Evolutionary conservation across 2,888 invertebrate species (phyloP).

Genomic region (Marronus borbonicus): DNA sequence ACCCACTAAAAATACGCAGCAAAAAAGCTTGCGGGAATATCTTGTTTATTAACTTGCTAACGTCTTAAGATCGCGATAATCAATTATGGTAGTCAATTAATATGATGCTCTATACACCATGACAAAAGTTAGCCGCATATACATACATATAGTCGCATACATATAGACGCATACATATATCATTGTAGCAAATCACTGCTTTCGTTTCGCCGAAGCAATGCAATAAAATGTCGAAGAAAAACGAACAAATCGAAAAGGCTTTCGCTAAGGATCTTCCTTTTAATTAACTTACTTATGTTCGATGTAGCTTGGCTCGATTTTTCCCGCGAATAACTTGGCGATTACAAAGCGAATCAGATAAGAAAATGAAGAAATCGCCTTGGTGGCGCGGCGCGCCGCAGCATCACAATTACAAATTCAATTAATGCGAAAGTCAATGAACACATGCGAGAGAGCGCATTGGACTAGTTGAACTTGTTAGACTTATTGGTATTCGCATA

Average conservation of each 20-base stretch:
- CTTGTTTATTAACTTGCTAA: no score
- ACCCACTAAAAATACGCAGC: no score
- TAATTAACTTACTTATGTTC: conserved; percentile 4
- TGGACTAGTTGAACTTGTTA: conserved; percentile 34
- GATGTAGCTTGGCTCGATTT: conserved; percentile 5
- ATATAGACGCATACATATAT: not conserved
- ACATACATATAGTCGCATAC: not conserved
- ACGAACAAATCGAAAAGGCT: conserved; percentile 8
- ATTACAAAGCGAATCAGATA: conserved; percentile 17
- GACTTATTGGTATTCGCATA: conserved; percentile 42
- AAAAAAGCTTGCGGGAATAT: no score
- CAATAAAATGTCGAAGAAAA: not conserved
- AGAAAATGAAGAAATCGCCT: conserved; percentile 22
- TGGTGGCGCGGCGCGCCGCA: not conserved
- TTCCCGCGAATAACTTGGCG: conserved; percentile 16
- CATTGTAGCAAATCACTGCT: no score
- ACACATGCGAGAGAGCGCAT: conserved; percentile 23
- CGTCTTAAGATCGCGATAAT: no score
- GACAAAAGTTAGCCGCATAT: not conserved
- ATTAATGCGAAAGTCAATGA: conserved; percentile 34
- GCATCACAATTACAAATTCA: conserved; percentile 29
- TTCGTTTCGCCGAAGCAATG: no score
- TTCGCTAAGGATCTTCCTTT: conserved; percentile 7
- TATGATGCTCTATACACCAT: no score
- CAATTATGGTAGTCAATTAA: no score